Conservation (phyloP, 2,797 vertebrate genomes). For the Dendrocincla tyrannina region DNA sequence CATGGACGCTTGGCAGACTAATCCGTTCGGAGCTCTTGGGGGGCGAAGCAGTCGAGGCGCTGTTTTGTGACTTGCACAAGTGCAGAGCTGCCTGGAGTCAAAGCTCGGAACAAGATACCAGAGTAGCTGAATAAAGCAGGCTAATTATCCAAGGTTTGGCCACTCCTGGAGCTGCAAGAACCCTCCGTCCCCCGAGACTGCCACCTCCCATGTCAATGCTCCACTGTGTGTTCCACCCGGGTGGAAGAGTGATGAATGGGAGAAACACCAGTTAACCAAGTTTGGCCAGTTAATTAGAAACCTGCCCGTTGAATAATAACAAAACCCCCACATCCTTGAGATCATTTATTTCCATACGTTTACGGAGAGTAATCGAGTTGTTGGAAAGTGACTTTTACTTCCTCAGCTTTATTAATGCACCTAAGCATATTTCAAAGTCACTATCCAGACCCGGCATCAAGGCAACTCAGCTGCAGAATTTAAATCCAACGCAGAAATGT, state of each 20-base stretch:
- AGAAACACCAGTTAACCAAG: neutral
- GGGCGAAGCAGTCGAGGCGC: neutral
- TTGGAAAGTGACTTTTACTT: neutral
- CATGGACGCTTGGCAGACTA: neutral
- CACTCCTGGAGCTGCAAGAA: neutral
- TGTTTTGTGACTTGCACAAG: neutral
- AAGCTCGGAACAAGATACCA: neutral
- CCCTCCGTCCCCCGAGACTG: neutral
- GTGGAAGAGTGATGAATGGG: neutral
- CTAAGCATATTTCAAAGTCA: slow-evolving; percentile 37
- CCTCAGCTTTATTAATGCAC: neutral
- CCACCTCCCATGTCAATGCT: neutral
- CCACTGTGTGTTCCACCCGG: neutral
- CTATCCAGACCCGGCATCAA: slow-evolving; percentile 41
- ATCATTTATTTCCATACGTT: neutral
- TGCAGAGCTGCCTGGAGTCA: neutral
- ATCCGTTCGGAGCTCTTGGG: neutral
- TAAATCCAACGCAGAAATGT: slow-evolving; percentile 35
- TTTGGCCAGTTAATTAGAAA: neutral
- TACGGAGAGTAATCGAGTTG: neutral
- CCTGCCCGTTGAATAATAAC: neutral
- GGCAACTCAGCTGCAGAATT: slow-evolving; percentile 44
- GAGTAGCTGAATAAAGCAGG: neutral
- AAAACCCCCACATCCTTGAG: neutral
- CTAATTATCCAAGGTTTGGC: neutral